Conservation (phyloP, 37 sponge, comb jelly and placozoan genomes). For the Mnemiopsis leidyi region DNA sequence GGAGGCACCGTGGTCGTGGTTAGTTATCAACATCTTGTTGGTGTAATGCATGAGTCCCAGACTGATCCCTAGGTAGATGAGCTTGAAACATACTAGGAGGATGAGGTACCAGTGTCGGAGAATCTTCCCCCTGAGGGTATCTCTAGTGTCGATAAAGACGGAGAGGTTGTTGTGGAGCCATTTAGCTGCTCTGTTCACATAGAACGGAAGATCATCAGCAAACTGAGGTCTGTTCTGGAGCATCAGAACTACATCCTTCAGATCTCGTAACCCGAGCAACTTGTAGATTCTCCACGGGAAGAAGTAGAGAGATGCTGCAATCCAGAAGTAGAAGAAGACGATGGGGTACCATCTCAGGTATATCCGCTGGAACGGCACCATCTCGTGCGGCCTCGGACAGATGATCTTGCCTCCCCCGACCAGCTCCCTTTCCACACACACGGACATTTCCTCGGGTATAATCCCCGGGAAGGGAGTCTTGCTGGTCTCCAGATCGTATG, state of each 20-base stretch:
- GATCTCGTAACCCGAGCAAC: not conserved
- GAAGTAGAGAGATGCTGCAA: not conserved
- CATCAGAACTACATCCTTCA: conserved; percentile 31
- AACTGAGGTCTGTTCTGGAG: conserved; percentile 10
- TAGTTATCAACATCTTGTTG: not conserved
- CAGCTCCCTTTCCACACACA: conserved; percentile 15
- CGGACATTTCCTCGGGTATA: not conserved
- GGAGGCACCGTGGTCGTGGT: not conserved
- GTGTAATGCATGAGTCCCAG: not conserved
- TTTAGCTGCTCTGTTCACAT: not conserved
- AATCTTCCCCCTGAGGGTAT: not conserved
- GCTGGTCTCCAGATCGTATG: not conserved
- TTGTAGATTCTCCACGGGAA: conserved; percentile 39
- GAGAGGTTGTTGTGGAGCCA: not conserved
- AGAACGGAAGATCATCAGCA: conserved; percentile 10
- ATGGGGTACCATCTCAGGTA: not conserved
- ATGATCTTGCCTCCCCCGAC: conserved; percentile 18
- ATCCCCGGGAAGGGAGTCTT: conserved; percentile 5
- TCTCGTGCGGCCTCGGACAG: not conserved
- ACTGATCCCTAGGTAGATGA: conserved; percentile 3
- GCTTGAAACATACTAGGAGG: not conserved
- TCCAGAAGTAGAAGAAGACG: conserved; percentile 7
- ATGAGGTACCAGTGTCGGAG: not conserved
- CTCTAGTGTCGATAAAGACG: not conserved
- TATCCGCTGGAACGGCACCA: not conserved